Evolutionary conservation across 92 coral and sea anemone species (phyloP).

Genomic region (Siderastrea radians): DNA sequence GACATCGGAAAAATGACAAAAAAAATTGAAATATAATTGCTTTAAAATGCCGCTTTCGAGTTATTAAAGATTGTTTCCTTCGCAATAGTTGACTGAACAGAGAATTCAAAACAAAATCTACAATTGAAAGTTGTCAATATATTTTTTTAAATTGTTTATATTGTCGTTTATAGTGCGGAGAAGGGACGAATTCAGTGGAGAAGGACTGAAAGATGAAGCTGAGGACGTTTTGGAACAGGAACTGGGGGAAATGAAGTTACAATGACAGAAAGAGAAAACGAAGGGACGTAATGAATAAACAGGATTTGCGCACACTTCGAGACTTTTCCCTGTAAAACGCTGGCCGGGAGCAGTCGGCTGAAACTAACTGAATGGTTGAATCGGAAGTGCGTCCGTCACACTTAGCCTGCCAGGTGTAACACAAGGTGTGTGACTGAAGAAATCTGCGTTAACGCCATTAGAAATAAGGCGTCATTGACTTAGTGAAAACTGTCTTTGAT

Average conservation of each 20-base stretch:
- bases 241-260: not conserved
- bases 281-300: not conserved
- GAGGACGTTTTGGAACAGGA: not conserved
- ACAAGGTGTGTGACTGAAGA: not conserved
- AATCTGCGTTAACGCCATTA: too few species aligned
- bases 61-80: too few species aligned
- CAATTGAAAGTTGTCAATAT: too few species aligned
- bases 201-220: not conserved
- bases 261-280: not conserved
- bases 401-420: conserved; percentile 5
- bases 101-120: too few species aligned
- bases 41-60: too few species aligned
- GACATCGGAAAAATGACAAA: too few species aligned
- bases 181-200: too few species aligned
- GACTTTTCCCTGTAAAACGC: not conserved
- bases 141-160: too few species aligned
- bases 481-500: not conserved
- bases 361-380: not conserved
- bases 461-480: too few species aligned
- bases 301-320: not conserved
- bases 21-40: too few species aligned
- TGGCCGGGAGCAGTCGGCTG: not conserved
- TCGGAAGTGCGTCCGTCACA: not conserved
- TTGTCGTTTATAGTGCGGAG: too few species aligned
- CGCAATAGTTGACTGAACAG: too few species aligned